phyloP scores from a whole-genome alignment of 1,140 invertebrate genomes.

The Pseudomyrmex sp. region DNA sequence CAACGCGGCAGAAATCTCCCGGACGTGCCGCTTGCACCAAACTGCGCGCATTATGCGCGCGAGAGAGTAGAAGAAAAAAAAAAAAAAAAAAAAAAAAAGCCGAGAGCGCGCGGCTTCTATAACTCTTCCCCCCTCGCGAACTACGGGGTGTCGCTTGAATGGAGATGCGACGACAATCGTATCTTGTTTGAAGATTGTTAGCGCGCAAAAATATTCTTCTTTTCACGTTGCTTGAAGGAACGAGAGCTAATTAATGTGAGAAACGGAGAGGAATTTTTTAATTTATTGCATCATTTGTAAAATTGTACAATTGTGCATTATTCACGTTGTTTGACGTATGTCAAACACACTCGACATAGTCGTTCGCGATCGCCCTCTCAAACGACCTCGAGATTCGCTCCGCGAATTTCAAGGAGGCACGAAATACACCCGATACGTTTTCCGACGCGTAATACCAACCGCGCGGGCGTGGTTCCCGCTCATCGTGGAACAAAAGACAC shows the following conservation, averaged over 20 bases:
- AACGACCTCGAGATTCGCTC: background rate
- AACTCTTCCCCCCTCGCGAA: background rate
- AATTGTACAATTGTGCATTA: background rate
- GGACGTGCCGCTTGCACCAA: slow-evolving; percentile 50
- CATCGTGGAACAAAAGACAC: slow-evolving; percentile 61
- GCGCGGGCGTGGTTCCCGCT: slow-evolving; percentile 59
- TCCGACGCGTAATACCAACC: slow-evolving; percentile 3
- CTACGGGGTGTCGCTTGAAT: slow-evolving; percentile 21
- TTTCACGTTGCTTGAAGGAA: background rate
- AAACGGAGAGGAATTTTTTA: background rate
- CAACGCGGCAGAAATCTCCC: slow-evolving; percentile 47
- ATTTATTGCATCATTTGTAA: background rate
- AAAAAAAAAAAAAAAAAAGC: no score
- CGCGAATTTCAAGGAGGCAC: slow-evolving; percentile 21
- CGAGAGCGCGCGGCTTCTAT: slow-evolving; percentile 21
- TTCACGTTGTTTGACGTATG: no score
- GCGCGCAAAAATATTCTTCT: background rate
- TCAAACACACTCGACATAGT: no score
- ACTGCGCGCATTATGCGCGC: slow-evolving; percentile 41
- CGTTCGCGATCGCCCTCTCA: no score
- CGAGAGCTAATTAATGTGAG: no score
- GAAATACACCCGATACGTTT: background rate
- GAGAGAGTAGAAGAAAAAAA: slow-evolving; percentile 29
- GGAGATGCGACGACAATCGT: background rate
- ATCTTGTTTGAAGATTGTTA: background rate